Percentiles rank a stretch among this genome's conserved stretches.
Conservation (phyloP, 1,140 invertebrate genomes). For the Planococcus citri region DNA sequence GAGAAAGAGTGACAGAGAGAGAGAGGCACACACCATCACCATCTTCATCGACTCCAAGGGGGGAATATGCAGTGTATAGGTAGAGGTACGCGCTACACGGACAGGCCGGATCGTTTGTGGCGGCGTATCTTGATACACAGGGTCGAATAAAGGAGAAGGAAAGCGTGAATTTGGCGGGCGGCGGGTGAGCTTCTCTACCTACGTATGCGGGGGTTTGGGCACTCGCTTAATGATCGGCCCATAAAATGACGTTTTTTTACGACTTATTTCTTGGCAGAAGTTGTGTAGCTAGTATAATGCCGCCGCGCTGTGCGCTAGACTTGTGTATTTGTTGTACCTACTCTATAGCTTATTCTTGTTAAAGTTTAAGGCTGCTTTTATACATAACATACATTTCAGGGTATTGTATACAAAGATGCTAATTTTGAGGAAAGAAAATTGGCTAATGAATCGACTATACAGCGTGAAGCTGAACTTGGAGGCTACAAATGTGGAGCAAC, state of each 20-base stretch:
- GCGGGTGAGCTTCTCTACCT: no score
- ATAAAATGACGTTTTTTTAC: slow-evolving; percentile 8
- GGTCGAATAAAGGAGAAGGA: not conserved
- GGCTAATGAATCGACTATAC: no score
- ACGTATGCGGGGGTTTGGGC: not conserved
- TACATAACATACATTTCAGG: not conserved
- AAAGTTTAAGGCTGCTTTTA: not conserved
- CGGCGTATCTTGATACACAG: not conserved
- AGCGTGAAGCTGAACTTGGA: no score
- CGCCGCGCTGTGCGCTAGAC: not conserved
- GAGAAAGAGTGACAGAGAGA: no score
- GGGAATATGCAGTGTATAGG: no score
- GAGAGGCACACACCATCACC: no score
- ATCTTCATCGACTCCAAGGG: no score
- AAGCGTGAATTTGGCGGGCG: not conserved
- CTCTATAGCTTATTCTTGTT: not conserved
- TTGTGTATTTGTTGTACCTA: not conserved
- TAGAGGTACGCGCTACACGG: no score
- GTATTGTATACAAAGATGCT: no score
- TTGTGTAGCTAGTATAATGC: not conserved
- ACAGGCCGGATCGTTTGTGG: no score
- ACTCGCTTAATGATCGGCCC: not conserved
- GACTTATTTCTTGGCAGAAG: not conserved
- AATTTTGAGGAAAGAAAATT: no score
- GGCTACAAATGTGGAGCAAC: no score